Evolutionary conservation across 2,113 vertebrate species (phyloP), one percentile per base, ranked within the genome.

Genomic region (Phyllostomus hastatus): DNA sequence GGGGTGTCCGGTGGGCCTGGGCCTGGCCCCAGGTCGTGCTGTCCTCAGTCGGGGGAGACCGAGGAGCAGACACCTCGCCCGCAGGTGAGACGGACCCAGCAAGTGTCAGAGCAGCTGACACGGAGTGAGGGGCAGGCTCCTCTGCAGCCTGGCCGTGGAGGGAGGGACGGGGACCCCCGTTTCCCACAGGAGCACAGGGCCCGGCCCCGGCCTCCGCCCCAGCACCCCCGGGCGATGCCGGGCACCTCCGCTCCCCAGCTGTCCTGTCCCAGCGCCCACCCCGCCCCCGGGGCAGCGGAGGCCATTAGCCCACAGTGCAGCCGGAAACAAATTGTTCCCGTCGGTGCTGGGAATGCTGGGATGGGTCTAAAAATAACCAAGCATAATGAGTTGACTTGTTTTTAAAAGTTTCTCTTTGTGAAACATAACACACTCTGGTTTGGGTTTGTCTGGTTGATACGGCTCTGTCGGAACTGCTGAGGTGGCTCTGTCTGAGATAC

Each of bases 321-420:
- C 67, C 1, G 1, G 28, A 57, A 92, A 79, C 19, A 83, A 26
- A 54, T 38, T 17, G 24, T 8, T 59, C 73, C 28, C 64, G 76
- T 20, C 11, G 66, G 22, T 24, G 61, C 50, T 66, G 88, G 52
- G 75, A 72, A 92, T 57, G 9, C 31, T 26, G 84, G 15, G 61
- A 86, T n/a, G 88, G 20, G 10, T 69, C 85, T 95, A 41, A 83
- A 96, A 91, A 69, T 66, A 95, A 33, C 12, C 79, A 69, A 79
- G 19, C 82, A 12, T 24, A 89, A 24, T 66, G 64, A 76, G 10
- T 69, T 52, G 38, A 31, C 50, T 84, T 81, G 46, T 82, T 88
- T 41, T 72, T 61, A 12, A 79, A 26, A 61, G 61, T 20, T 59
- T 41, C 41, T 76, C 88, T 76, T 67, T 31, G 38, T 48, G 35